Conservation (phyloP, 2,113 vertebrate genomes). For the Leucopsar rothschildi region DNA sequence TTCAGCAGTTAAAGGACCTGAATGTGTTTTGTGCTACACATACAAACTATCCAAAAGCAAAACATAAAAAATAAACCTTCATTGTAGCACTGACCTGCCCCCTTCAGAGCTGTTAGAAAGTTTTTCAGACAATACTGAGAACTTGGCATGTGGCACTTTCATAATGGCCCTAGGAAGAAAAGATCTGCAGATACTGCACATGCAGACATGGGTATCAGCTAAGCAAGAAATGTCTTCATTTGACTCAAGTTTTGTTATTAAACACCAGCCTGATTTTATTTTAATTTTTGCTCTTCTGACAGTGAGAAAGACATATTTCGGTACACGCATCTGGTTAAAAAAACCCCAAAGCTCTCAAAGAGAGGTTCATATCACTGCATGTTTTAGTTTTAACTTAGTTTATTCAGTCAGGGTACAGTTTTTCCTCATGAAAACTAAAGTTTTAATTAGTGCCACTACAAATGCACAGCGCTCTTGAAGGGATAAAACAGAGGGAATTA, state of each 20-base stretch:
- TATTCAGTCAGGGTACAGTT: neutral
- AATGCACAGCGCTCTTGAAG: neutral
- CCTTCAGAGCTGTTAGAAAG: neutral
- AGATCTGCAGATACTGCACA: neutral
- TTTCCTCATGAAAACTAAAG: rapidly evolving
- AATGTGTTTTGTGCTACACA: no score
- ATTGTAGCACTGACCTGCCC: neutral
- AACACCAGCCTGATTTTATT: neutral
- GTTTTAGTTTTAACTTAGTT: neutral
- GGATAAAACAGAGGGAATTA: neutral
- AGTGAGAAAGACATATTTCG: neutral
- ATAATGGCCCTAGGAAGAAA: neutral
- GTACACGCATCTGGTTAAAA: neutral
- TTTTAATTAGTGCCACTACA: neutral
- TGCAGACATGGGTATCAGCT: neutral
- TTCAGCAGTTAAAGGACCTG: neutral
- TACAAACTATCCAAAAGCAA: neutral
- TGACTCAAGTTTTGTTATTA: neutral
- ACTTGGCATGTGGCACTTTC: neutral
- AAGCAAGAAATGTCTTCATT: neutral
- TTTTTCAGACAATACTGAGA: neutral
- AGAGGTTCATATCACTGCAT: neutral
- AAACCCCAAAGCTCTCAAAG: neutral
- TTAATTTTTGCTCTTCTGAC: neutral
- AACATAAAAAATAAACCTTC: neutral